Conservation (phyloP, 2,113 vertebrate genomes). For the Ctenomys sociabilis region DNA sequence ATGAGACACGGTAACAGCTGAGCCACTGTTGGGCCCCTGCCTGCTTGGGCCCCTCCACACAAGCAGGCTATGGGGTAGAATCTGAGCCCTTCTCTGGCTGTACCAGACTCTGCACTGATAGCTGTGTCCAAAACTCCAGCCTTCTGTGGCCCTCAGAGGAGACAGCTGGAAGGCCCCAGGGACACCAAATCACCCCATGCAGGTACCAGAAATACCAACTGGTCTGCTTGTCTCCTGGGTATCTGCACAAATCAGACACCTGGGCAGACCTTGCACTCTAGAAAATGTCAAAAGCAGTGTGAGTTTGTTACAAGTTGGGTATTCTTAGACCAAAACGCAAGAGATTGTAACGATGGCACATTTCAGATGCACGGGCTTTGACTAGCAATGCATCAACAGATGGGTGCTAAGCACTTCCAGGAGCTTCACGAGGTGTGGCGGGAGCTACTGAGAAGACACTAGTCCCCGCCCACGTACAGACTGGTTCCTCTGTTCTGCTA, state of each 20-base stretch:
- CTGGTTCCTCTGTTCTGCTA: background rate
- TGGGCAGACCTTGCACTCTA: too few species aligned
- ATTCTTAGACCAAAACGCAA: background rate
- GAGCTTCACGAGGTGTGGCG: accelerated
- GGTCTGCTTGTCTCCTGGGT: background rate
- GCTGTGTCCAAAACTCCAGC: background rate
- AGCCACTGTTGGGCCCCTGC: background rate
- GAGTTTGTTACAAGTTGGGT: accelerated
- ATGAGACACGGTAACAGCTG: too few species aligned
- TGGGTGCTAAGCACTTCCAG: too few species aligned
- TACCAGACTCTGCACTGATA: background rate
- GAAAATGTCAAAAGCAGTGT: background rate
- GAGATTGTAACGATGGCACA: too few species aligned
- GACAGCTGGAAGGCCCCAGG: accelerated
- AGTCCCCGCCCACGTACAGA: background rate
- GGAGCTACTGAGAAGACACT: background rate
- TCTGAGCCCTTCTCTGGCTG: background rate
- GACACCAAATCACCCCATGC: too few species aligned
- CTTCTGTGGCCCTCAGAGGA: background rate
- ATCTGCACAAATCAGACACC: background rate
- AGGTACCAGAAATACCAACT: background rate
- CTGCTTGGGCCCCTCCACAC: background rate
- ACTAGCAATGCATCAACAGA: too few species aligned
- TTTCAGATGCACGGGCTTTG: background rate
- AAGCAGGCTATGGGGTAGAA: background rate